phyloP scores from a whole-genome alignment of 1,140 invertebrate genomes.

The Venturia canescens region DNA sequence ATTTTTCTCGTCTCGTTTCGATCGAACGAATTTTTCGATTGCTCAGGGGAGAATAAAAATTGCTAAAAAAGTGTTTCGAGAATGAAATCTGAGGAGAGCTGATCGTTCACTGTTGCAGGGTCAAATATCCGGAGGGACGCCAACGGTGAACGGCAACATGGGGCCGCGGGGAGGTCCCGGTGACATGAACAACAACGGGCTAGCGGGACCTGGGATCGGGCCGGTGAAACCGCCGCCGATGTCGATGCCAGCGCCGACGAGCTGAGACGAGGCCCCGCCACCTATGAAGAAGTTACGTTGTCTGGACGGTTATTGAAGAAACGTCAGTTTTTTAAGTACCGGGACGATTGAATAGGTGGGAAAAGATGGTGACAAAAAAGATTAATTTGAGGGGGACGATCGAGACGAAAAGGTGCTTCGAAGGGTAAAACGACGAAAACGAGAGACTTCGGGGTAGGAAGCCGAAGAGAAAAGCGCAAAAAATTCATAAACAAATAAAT shows the following conservation, averaged over 20 bases:
- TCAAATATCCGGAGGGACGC: conserved; percentile 70
- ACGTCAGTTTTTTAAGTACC: conserved; percentile 15
- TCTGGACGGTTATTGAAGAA: conserved; percentile 71
- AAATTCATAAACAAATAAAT: neutral
- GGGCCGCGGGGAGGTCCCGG: conserved; percentile 65
- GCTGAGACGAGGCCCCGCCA: conserved; percentile 75
- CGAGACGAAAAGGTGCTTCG: neutral
- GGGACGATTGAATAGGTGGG: conserved; percentile 29
- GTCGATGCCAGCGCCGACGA: conserved; percentile 75
- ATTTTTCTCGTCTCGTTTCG: too few relatives aligned
- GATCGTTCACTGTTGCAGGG: conserved; percentile 63
- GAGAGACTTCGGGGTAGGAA: neutral
- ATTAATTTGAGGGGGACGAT: neutral
- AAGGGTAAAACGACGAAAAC: neutral
- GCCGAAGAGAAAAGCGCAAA: conserved; percentile 12
- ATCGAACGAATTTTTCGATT: too few relatives aligned
- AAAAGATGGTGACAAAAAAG: conserved; percentile 20
- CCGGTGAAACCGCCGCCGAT: conserved; percentile 73
- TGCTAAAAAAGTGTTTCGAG: neutral
- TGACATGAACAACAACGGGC: conserved; percentile 76
- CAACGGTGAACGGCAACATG: conserved; percentile 72
- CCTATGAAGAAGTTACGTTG: conserved; percentile 75
- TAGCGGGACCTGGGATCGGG: conserved; percentile 73
- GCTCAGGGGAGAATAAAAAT: neutral
- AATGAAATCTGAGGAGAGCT: neutral